These are phyloP conservation scores for Opisthograptis luteolata DNA, from an alignment of 2,888 invertebrate genomes.

Conservation along the genomic window DNA sequence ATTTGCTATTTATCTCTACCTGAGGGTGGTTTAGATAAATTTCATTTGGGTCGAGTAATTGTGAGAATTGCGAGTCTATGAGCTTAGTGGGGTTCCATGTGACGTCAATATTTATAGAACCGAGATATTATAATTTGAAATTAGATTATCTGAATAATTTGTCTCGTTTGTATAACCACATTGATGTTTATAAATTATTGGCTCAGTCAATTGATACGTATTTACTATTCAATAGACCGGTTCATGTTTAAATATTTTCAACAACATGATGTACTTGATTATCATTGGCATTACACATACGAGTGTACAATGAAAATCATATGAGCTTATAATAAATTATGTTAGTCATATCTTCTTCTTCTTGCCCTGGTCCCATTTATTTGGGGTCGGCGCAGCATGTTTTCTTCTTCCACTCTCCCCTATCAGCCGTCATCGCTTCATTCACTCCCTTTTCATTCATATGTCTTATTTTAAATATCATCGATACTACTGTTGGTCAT, in stretches of 20 bases:
- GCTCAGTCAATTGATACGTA: constrained; percentile 12
- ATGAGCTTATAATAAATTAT: neutral
- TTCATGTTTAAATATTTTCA: constrained; percentile 7
- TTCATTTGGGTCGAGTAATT: constrained; percentile 34
- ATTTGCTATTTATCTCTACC: constrained; percentile 45
- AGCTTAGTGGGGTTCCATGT: constrained; percentile 20
- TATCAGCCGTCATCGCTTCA: no score
- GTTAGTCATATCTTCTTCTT: no score
- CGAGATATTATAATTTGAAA: constrained; percentile 17
- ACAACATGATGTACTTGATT: neutral
- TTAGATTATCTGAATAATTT: constrained; percentile 23
- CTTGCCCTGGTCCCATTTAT: no score
- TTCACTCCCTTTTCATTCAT: no score
- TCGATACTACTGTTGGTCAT: constrained; percentile 1
- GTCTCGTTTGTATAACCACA: constrained; percentile 22
- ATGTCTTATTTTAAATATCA: no score
- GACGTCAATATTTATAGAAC: constrained; percentile 20
- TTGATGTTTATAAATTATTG: constrained; percentile 15
- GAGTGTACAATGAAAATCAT: neutral
- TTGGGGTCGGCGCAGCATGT: no score
- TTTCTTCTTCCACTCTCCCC: no score
- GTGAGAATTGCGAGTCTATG: constrained; percentile 29
- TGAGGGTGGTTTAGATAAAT: constrained; percentile 35
- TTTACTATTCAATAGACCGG: constrained; percentile 12
- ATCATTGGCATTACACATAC: no score